Base-by-base conservation (phyloP, 2,113 vertebrate species). In the Tragelaphus strepsiceros region DNA sequence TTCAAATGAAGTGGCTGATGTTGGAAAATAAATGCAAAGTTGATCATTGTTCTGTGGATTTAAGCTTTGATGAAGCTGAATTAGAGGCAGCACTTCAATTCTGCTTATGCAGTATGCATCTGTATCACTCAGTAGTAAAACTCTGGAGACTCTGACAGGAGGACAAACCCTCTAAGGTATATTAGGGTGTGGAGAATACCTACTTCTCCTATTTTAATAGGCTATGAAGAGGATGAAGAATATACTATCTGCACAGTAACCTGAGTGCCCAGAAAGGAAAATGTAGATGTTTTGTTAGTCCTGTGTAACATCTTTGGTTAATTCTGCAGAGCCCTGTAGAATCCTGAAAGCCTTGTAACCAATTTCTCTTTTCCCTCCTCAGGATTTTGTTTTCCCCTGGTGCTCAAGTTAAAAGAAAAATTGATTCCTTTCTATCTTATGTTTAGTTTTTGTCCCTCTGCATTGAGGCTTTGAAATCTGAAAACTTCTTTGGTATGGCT, bases 361-460 rank as follows among this genome's bases (percentile, higher is more conserved):
- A 82, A 80, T 93, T 96, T 93, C 53, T 64, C 61, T 83, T 94
- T 96, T 91, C 39, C 54, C 1, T 95, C 59, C 16, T 94, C 58
- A 95, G 14, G 49, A 90, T 97, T 98, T 88, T 90, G 80, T 77
- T 97, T 96, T 90, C 17, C 7, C 51, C 16, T 83, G n/a, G 19
- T 92, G 13, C n/a, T 26, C 84, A 96, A 43, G 88, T 97, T 94
- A 97, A 98, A 98, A 98, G 91, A 98, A 84, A 95, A 97, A 97
- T 81, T 58, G 61, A 39, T 98, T 98, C 96, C 94, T 97, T 95
- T 91, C 95, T 98, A 53, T 2, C 0, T 95, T 89, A 35, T 92
- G 39, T 97, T 93, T 32, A 2, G 91, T 10, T 35, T 97, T 98
- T 97, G 54, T 91, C 58, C 93, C 35, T 94, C 96, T 82, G 51